Conservation (phyloP, 2,888 invertebrate species). For the Synergus japonicus region DNA sequence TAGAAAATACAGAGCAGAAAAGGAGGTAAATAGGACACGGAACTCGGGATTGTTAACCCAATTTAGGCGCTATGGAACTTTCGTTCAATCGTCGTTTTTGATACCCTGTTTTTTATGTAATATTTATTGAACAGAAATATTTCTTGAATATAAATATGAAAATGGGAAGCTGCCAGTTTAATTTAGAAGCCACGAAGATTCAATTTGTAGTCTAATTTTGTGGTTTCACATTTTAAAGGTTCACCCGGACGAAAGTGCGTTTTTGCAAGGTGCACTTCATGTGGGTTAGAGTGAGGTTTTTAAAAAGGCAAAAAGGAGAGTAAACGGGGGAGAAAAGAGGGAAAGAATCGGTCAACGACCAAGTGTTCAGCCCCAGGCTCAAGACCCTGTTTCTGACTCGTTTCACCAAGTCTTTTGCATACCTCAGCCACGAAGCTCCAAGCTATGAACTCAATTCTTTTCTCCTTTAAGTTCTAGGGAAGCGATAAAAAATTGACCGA, state of each 20-base stretch:
- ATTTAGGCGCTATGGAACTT: not conserved
- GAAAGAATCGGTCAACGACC: slow-evolving; percentile 38
- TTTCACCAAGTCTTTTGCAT: slow-evolving; percentile 32
- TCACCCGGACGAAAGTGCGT: not conserved
- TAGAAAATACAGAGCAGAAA: slow-evolving; percentile 9
- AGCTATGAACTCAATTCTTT: slow-evolving; percentile 22
- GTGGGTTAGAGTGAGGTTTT: slow-evolving; percentile 29
- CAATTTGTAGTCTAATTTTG: slow-evolving; percentile 10
- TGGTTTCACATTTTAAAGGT: slow-evolving; percentile 8
- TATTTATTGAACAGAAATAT: no score
- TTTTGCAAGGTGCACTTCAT: slow-evolving; percentile 33
- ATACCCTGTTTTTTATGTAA: not conserved
- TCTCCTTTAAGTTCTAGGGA: not conserved
- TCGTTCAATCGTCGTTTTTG: not conserved
- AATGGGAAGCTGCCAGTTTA: no score
- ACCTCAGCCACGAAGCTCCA: not conserved
- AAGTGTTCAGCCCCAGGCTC: slow-evolving; percentile 9
- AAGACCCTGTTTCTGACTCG: slow-evolving; percentile 8
- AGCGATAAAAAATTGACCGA: not conserved
- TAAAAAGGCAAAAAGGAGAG: slow-evolving; percentile 13
- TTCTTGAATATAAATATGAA: no score
- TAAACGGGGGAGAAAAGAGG: not conserved
- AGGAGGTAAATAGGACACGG: not conserved
- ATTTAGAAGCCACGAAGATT: not conserved
- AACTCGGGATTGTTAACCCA: not conserved